These are phyloP conservation scores for Drosophila algonquin DNA, from an alignment of 2,888 invertebrate species.

Conservation along the genomic window DNA sequence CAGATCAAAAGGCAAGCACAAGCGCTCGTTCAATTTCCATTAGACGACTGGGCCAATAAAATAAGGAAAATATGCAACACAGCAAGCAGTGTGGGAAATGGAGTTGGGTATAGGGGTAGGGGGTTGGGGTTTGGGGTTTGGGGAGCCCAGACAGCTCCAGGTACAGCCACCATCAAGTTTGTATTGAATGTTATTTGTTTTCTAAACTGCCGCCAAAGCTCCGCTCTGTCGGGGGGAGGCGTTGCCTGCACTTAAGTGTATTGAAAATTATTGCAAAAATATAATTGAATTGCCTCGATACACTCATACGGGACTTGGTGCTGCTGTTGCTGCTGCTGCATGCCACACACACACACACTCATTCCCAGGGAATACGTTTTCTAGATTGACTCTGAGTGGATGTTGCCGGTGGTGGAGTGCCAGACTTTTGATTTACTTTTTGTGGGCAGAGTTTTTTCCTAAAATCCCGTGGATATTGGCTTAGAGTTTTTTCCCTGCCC, in stretches of 20 bases:
- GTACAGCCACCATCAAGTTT: constrained; percentile 23
- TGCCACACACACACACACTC: constrained; percentile 14
- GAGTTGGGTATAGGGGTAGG: constrained; percentile 26
- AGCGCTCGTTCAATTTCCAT: constrained; percentile 71
- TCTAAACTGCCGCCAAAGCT: constrained; percentile 76
- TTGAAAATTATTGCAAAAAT: constrained; percentile 81
- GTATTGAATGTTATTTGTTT: constrained; percentile 75
- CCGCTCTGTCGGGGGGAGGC: not conserved
- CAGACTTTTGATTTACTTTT: constrained; percentile 71
- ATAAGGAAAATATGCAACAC: constrained; percentile 72
- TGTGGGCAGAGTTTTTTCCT: constrained; percentile 26
- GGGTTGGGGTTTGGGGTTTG: constrained; percentile 21
- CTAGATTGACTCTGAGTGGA: constrained; percentile 20
- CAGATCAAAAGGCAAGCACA: constrained; percentile 27
- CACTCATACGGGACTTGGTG: constrained; percentile 34
- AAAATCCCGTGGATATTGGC: constrained; percentile 18
- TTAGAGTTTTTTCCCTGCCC: constrained; percentile 28
- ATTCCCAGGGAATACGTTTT: constrained; percentile 37
- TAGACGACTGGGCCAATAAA: constrained; percentile 69
- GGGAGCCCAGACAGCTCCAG: not conserved
- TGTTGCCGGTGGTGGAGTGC: constrained; percentile 40
- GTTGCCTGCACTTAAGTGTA: constrained; percentile 78
- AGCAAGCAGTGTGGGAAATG: constrained; percentile 26
- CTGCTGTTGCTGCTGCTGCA: not conserved
- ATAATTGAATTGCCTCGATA: constrained; percentile 76